Conservation (phyloP, 2,888 invertebrate genomes). For the Psylliodes chrysocephalus region DNA sequence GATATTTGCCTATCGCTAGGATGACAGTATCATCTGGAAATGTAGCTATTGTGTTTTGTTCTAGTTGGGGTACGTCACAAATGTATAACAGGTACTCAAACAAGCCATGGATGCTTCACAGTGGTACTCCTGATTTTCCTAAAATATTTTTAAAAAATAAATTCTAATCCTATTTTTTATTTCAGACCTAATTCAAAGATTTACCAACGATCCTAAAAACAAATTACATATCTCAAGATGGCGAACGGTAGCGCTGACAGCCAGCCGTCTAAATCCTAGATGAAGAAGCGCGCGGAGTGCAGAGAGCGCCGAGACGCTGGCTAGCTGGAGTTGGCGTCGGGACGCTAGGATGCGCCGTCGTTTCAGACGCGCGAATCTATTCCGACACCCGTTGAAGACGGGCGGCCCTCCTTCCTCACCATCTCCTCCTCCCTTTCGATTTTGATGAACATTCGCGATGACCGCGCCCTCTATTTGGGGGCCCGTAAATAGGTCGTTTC, state of each 20-base stretch:
- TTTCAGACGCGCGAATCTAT: conserved; percentile 57
- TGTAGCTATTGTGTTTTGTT: no score
- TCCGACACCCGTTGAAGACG: conserved; percentile 56
- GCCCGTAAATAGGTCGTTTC: conserved; percentile 62
- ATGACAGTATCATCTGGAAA: no score
- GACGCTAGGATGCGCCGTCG: conserved; percentile 50
- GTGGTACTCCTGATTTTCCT: no score
- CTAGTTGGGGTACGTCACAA: no score
- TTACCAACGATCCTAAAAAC: background rate
- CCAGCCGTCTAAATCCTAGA: background rate
- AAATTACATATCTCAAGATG: conserved; percentile 7
- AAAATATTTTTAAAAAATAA: no score
- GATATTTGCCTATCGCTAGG: no score
- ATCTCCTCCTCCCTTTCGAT: conserved; percentile 62
- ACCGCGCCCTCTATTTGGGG: conserved; percentile 64
- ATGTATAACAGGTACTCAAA: no score
- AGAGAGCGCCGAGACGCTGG: conserved; percentile 54
- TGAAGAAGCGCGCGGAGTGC: no score
- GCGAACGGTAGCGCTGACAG: background rate
- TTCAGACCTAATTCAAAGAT: no score
- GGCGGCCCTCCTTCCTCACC: conserved; percentile 43
- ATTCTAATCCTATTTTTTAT: no score
- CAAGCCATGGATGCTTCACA: no score
- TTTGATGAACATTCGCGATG: conserved; percentile 65
- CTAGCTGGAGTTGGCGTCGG: conserved; percentile 44